Evolutionary conservation across 2,113 vertebrate genomes (phyloP), one percentile per base, ranked within the genome.

Genomic region (Marmota flaviventris): DNA sequence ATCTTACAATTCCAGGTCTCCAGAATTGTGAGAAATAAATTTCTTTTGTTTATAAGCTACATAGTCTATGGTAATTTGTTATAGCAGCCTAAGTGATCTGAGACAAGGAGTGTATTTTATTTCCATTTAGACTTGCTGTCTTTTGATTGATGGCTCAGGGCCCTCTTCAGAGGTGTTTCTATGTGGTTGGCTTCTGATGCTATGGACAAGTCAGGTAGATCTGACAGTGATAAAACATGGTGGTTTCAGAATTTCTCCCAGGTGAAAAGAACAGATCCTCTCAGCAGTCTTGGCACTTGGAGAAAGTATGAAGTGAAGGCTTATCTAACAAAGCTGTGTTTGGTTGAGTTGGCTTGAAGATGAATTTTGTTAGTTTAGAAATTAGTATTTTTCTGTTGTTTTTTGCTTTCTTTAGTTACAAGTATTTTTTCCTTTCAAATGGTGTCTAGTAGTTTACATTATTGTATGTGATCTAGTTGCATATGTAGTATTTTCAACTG

Each of bases 361-460:
- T 78, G 48, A 17, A 45, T 61, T 85, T 92, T 67, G 53, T 72
- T 78, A 85, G 63, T 76, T 72, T 88, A 85, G 73, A 93, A 96
- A 51, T 91, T 69, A 85, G 24, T 85, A 12, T 37, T 83, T 73
- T 85, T 76, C n/a, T 76, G 3, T 70, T 83, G 22, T 13, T 73
- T 72, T 96, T 79, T 91, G 42, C 65, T 65, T 95, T 96, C 58
- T 56, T 39, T 56, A 56, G 58, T 93, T 20, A 82, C 29, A 77
- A 78, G n/a, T 34, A 48, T 65, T 51, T 34, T 32, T 61, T 81
- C 37, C 91, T 94, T 37, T 89, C 37, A 95, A 58, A n/a, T 96
- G 65, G 25, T 89, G 24, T 75, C 51, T 72, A 56, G 27, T 76
- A 79, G 45, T 72, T 86, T 45, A 67, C 51, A 61, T 92, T 51